Evolutionary conservation across 2,797 vertebrate species (phyloP).

Genomic region (Mormyrus proboscirostris): DNA sequence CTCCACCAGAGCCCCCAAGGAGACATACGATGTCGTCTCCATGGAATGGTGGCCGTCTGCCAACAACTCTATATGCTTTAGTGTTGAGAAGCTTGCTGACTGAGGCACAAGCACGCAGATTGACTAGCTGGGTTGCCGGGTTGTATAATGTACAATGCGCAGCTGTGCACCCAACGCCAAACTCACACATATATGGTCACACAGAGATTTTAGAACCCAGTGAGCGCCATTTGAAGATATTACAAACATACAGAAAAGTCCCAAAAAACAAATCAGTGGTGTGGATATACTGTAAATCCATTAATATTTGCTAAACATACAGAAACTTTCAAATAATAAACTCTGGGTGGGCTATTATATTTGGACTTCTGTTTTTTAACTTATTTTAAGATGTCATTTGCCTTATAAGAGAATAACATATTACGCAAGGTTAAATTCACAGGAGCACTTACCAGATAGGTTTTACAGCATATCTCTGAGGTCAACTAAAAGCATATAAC

Average conservation of each 20-base stretch:
- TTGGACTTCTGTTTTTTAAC: background rate
- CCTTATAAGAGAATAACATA: conserved; percentile 23
- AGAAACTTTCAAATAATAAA: background rate
- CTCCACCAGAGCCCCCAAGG: conserved; percentile 38
- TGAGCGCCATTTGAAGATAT: background rate
- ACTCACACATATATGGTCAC: conserved; percentile 36
- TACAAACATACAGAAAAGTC: background rate
- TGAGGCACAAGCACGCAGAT: conserved; percentile 55
- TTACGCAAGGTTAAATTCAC: conserved; percentile 19
- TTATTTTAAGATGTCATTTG: conserved; percentile 38
- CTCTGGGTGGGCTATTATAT: background rate
- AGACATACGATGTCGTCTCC: conserved; percentile 71
- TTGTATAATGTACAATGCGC: conserved; percentile 49
- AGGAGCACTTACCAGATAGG: conserved; percentile 27
- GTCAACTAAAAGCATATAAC: conserved; percentile 7
- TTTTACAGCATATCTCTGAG: conserved; percentile 13
- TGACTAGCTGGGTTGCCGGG: conserved; percentile 53
- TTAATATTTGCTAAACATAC: background rate
- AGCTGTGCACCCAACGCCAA: conserved; percentile 7
- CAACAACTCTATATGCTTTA: conserved; percentile 44
- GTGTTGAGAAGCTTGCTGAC: conserved; percentile 61
- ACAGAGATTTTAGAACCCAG: conserved; percentile 28
- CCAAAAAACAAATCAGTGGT: background rate
- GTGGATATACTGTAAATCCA: background rate
- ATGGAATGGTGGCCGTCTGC: conserved; percentile 57